phyloP scores from a whole-genome alignment of 2,888 invertebrate genomes.

The Argynnis bischoffii region DNA sequence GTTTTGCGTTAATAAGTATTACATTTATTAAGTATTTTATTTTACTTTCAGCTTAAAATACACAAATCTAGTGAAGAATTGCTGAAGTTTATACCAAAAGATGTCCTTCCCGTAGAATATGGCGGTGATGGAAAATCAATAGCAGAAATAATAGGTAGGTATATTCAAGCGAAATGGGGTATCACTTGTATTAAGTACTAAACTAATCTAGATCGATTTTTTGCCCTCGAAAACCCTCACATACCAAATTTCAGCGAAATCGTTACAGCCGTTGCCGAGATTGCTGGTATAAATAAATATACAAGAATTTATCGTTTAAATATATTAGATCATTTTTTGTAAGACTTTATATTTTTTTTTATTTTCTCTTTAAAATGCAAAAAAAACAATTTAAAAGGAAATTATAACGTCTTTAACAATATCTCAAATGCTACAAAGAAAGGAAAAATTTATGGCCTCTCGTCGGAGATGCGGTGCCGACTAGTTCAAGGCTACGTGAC shows the following conservation, averaged over 20 bases:
- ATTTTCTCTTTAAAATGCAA: not conserved
- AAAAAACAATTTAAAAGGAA: not conserved
- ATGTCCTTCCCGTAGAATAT: conserved; percentile 84
- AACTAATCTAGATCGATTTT: too few species aligned
- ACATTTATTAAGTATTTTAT: conserved; percentile 5
- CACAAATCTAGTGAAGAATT: conserved; percentile 81
- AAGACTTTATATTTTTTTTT: conserved; percentile 27
- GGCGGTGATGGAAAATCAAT: conserved; percentile 84
- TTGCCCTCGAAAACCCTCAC: too few species aligned
- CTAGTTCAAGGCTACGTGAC: conserved; percentile 16
- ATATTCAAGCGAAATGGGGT: too few species aligned
- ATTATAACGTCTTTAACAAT: conserved; percentile 9
- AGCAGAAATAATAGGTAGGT: conserved; percentile 72
- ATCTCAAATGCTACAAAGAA: conserved; percentile 11
- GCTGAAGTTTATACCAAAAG: conserved; percentile 79
- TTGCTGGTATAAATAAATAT: too few species aligned
- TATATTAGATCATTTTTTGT: too few species aligned
- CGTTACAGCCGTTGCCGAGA: too few species aligned
- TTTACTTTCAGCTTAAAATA: conserved; percentile 74
- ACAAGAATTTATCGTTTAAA: too few species aligned
- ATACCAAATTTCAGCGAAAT: too few species aligned
- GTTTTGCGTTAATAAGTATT: not conserved
- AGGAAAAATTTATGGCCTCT: conserved; percentile 13
- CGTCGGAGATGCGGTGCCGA: too few species aligned
- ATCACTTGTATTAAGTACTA: too few species aligned